phyloP scores from a whole-genome alignment of 2,113 vertebrate species.

The Thinocorus orbignyianus region DNA sequence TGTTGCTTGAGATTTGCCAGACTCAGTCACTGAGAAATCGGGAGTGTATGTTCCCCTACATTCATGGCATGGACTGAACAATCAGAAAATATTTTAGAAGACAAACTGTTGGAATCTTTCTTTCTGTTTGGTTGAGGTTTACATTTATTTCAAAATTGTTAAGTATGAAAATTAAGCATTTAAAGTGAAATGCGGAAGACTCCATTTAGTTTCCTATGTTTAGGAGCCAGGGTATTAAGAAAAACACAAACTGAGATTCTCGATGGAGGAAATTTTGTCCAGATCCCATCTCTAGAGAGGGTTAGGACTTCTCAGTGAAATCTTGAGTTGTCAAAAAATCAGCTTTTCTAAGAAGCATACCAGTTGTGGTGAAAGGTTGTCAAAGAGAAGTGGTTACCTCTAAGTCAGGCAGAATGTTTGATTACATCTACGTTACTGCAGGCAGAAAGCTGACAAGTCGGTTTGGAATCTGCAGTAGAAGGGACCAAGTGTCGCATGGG shows the following conservation, averaged over 20 bases:
- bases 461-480: neutral
- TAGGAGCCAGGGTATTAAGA: neutral
- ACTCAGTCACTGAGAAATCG: neutral
- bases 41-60: fast-evolving
- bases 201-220: neutral
- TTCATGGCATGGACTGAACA: neutral
- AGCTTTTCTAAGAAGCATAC: neutral
- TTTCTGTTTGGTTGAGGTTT: neutral
- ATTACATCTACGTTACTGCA: neutral
- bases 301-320: neutral
- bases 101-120: neutral
- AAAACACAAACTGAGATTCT: neutral
- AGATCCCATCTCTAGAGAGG: neutral
- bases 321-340: neutral
- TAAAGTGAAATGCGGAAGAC: neutral
- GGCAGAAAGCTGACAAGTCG: neutral
- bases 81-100: neutral
- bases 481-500: neutral
- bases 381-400: neutral
- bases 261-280: neutral
- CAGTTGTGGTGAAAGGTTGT: neutral
- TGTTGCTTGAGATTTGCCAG: neutral
- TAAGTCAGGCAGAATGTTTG: neutral
- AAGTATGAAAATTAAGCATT: neutral
- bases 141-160: neutral